These are phyloP conservation scores for Andrena cerasifolii DNA, from an alignment of 1,140 invertebrate genomes.

Conservation along the genomic window DNA sequence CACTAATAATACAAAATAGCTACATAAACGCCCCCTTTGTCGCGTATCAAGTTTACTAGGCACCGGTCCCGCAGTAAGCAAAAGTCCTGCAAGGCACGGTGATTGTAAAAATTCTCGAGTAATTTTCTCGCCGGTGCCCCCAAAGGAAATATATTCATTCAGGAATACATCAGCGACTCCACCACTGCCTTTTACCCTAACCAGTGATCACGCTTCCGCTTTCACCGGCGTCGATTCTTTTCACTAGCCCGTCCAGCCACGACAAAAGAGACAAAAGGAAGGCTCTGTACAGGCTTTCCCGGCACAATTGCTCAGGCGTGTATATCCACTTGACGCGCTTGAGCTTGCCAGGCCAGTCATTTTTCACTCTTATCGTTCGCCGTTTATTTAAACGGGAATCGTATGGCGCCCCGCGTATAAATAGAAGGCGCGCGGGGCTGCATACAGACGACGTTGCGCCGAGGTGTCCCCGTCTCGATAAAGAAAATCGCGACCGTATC, in stretches of 20 bases:
- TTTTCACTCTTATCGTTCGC: slow-evolving; percentile 65
- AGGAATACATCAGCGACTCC: too few relatives aligned
- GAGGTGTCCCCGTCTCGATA: slow-evolving; percentile 34
- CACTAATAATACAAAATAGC: too few relatives aligned
- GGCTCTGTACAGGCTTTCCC: slow-evolving; percentile 39
- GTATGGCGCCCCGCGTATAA: slow-evolving; percentile 1
- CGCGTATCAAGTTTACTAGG: too few relatives aligned
- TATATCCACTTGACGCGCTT: slow-evolving; percentile 46
- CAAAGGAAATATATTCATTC: background rate
- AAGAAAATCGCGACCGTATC: slow-evolving; percentile 65
- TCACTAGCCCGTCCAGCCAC: background rate
- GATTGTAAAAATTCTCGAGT: too few relatives aligned
- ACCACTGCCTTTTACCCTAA: background rate
- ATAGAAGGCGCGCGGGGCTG: background rate
- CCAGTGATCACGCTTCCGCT: slow-evolving; percentile 23
- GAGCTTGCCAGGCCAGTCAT: slow-evolving; percentile 58
- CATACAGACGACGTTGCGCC: background rate
- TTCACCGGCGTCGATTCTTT: slow-evolving; percentile 46
- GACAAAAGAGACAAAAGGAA: slow-evolving; percentile 56
- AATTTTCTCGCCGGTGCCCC: too few relatives aligned
- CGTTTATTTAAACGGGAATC: slow-evolving; percentile 61
- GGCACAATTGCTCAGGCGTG: slow-evolving; percentile 21
- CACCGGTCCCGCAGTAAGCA: too few relatives aligned
- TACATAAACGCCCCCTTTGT: too few relatives aligned
- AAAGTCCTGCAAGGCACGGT: too few relatives aligned